Conservation (phyloP, 2,113 vertebrate genomes). For the Cyphotilapia sp. region DNA sequence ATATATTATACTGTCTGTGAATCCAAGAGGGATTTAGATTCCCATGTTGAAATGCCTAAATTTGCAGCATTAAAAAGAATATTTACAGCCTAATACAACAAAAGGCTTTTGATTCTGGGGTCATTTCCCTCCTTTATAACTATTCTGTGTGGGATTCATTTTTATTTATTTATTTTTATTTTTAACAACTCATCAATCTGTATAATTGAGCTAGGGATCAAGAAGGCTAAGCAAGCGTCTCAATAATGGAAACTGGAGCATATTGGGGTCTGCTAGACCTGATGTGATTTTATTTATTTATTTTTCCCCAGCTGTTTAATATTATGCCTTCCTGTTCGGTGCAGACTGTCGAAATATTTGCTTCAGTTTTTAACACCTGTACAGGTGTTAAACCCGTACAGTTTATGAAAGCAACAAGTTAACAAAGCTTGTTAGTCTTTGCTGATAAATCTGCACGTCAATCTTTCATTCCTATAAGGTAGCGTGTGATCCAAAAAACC, state of each 20-base stretch:
- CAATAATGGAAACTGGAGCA: not conserved
- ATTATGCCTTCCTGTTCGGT: not conserved
- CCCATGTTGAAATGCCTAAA: not conserved
- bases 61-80: not conserved
- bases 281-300: not conserved
- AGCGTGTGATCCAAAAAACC: not conserved
- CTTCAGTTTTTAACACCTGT: not conserved
- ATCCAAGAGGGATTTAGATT: not conserved
- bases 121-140: not conserved
- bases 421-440: not conserved
- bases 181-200: not conserved
- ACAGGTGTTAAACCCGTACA: not conserved
- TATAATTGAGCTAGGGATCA: not conserved
- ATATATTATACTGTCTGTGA: not conserved
- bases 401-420: not conserved
- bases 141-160: not conserved
- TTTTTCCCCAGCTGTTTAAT: not conserved
- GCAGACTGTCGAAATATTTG: not conserved
- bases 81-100: not conserved
- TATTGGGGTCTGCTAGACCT: not conserved
- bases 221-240: not conserved
- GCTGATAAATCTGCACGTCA: not conserved
- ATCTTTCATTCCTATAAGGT: not conserved
- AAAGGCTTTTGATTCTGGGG: not conserved
- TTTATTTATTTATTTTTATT: not conserved